phyloP scores from a whole-genome alignment of 2,888 invertebrate species.

The Atherix ibis region DNA sequence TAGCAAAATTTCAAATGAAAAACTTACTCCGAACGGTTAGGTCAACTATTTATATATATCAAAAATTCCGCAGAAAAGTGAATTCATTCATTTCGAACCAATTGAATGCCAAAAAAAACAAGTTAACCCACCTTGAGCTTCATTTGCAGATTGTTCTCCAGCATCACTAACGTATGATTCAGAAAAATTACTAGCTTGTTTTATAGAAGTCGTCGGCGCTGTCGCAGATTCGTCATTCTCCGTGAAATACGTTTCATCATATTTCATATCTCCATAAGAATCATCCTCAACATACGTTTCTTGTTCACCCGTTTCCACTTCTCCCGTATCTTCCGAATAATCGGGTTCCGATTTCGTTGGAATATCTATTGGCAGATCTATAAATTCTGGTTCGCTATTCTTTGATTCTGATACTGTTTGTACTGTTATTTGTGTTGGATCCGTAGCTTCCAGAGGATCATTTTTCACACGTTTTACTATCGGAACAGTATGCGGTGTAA shows the following conservation, averaged over 20 bases:
- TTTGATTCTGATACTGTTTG: slow-evolving; percentile 32
- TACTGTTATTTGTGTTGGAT: slow-evolving; percentile 38
- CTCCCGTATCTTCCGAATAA: slow-evolving; percentile 46
- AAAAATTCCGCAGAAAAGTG: too few relatives aligned
- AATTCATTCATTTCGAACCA: too few relatives aligned
- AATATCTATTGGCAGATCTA: slow-evolving; percentile 34
- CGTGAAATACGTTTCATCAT: slow-evolving; percentile 33
- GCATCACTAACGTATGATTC: slow-evolving; percentile 30
- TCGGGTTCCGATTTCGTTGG: slow-evolving; percentile 53
- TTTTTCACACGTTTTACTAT: slow-evolving; percentile 26
- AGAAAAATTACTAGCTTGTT: slow-evolving; percentile 21
- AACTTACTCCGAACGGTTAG: too few relatives aligned
- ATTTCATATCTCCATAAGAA: slow-evolving; percentile 46
- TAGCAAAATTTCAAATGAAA: too few relatives aligned
- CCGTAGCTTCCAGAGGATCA: slow-evolving; percentile 43
- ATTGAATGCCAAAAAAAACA: too few relatives aligned
- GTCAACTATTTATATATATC: too few relatives aligned
- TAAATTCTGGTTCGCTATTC: slow-evolving; percentile 28
- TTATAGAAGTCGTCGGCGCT: slow-evolving; percentile 24
- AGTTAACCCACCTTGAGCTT: slow-evolving; percentile 36
- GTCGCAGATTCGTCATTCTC: slow-evolving; percentile 30
- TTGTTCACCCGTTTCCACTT: slow-evolving; percentile 45
- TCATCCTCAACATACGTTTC: slow-evolving; percentile 50
- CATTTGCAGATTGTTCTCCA: slow-evolving; percentile 29
- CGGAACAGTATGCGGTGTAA: slow-evolving; percentile 18